These are phyloP conservation scores for Macrosiphum euphorbiae DNA, from an alignment of 2,888 invertebrate genomes.

Conservation along the genomic window DNA sequence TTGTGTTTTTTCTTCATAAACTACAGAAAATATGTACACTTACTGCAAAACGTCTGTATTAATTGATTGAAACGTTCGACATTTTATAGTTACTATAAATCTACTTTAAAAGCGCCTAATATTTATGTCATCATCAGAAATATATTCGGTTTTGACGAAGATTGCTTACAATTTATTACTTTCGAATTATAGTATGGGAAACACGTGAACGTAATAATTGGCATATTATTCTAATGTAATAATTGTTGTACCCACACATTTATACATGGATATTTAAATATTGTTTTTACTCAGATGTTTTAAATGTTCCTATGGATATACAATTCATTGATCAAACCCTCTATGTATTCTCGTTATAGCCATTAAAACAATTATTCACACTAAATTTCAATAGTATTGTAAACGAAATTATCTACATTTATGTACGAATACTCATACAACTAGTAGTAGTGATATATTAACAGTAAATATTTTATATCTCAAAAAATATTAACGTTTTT, in stretches of 20 bases:
- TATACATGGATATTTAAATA: not conserved
- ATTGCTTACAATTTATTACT: not conserved
- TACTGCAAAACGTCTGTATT: not conserved
- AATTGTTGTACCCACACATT: not conserved
- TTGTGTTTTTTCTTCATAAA: not conserved
- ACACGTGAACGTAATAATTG: not conserved
- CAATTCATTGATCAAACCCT: not conserved
- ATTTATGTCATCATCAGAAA: not conserved
- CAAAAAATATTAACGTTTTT: not conserved
- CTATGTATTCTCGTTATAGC: constrained; percentile 1
- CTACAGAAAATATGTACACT: not conserved
- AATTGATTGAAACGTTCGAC: not conserved
- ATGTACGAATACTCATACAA: not conserved
- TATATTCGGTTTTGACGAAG: not conserved
- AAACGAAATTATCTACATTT: not conserved
- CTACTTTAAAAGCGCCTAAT: not conserved
- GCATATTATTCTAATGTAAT: not conserved
- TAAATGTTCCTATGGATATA: not conserved
- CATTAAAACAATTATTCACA: not conserved
- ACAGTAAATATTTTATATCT: not conserved
- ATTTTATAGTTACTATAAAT: not conserved
- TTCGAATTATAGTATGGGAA: not conserved
- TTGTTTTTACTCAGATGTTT: not conserved
- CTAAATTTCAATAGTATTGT: not conserved
- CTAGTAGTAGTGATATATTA: not conserved